Conservation (phyloP, 2,113 vertebrate species). For the Pygoscelis antarcticus region DNA sequence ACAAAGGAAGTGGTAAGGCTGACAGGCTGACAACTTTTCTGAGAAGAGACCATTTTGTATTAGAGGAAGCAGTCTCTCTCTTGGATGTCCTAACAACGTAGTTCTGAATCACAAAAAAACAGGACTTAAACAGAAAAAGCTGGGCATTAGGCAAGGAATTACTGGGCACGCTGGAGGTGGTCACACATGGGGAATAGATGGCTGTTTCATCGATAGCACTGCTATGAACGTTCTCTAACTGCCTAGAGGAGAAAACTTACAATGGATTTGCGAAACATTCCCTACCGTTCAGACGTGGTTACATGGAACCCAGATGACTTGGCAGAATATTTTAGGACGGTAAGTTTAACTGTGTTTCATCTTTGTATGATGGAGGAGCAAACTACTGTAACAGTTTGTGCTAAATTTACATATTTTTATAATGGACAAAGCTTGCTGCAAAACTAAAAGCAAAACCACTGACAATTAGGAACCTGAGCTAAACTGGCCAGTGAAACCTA, state of each 20-base stretch:
- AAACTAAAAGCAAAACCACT: not conserved
- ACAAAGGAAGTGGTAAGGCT: slow-evolving; percentile 84
- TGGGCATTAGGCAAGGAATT: not conserved
- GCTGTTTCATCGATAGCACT: not conserved
- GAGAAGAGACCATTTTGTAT: slow-evolving; percentile 76
- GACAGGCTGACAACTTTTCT: slow-evolving; percentile 76
- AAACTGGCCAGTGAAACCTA: not conserved
- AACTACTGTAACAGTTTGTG: not conserved
- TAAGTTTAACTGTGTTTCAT: slow-evolving; percentile 26
- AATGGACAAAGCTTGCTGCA: not conserved
- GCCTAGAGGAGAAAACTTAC: not conserved
- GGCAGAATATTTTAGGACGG: slow-evolving; percentile 83
- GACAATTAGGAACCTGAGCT: not conserved
- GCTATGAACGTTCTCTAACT: not conserved
- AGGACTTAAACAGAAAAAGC: not conserved
- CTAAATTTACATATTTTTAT: not conserved
- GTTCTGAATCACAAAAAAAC: not conserved
- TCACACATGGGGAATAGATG: not conserved
- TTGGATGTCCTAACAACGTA: not conserved
- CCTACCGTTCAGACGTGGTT: slow-evolving; percentile 82
- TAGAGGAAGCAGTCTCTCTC: slow-evolving; percentile 69
- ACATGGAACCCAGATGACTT: slow-evolving; percentile 82
- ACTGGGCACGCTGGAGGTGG: not conserved
- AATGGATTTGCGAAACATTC: slow-evolving; percentile 83
- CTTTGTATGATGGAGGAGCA: not conserved